Evolutionary conservation across 2,797 vertebrate genomes (phyloP).

Genomic region (Furcifer pardalis): DNA sequence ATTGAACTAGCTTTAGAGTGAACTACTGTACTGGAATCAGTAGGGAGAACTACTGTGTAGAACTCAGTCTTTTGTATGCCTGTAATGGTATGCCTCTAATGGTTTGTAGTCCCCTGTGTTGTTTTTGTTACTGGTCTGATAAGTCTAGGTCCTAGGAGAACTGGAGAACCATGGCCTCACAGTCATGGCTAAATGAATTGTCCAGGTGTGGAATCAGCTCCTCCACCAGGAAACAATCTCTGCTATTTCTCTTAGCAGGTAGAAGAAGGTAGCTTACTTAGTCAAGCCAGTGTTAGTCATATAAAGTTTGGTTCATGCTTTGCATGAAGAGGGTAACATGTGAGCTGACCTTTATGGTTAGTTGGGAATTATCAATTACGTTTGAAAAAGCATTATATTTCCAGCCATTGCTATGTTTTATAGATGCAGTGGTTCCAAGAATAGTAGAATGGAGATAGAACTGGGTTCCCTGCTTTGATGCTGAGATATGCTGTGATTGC

Average conservation of each 20-base stretch:
- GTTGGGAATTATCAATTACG: not conserved
- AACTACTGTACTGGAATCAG: no score
- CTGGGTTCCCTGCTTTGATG: not conserved
- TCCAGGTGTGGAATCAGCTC: not conserved
- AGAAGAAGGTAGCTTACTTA: not conserved
- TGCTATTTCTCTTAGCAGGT: not conserved
- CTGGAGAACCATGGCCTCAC: not conserved
- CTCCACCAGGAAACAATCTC: not conserved
- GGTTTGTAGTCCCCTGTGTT: no score
- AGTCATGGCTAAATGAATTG: not conserved
- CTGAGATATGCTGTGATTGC: not conserved
- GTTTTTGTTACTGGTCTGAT: no score
- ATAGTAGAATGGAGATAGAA: not conserved
- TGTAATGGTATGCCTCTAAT: not conserved
- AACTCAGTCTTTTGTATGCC: not conserved
- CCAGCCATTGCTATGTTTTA: not conserved
- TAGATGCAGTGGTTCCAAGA: no score
- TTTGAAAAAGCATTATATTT: not conserved
- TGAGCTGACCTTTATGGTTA: not conserved
- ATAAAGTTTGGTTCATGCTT: not conserved
- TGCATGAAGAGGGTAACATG: not conserved
- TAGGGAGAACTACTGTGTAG: no score
- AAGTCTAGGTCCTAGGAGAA: no score
- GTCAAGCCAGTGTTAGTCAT: not conserved
- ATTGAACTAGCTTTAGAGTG: not conserved